These are phyloP conservation scores for Gallinago undulata DNA, from an alignment of 2,113 vertebrate species.

Conservation along the genomic window DNA sequence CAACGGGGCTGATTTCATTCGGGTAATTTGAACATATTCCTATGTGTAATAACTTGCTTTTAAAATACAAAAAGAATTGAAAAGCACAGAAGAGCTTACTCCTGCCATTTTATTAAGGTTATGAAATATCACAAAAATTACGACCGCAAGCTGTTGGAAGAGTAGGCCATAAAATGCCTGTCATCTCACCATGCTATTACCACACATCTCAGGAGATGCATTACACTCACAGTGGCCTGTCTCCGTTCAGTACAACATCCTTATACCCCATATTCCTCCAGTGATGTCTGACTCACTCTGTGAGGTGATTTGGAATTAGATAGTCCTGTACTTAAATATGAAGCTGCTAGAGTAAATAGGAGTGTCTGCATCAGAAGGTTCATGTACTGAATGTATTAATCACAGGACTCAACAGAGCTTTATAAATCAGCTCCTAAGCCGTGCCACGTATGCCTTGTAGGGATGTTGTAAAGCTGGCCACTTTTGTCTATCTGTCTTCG, in stretches of 20 bases:
- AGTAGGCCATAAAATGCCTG: background rate
- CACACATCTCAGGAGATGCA: background rate
- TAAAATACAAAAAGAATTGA: background rate
- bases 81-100: background rate
- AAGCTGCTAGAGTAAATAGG: background rate
- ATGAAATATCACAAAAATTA: slow-evolving; percentile 1
- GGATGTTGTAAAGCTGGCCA: background rate
- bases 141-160: background rate
- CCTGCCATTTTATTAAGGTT: background rate
- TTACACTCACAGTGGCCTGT: background rate
- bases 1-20: background rate
- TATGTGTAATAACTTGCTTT: background rate
- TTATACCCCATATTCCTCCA: background rate
- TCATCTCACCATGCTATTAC: background rate
- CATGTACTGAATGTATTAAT: background rate
- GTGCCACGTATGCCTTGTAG: background rate
- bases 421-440: background rate
- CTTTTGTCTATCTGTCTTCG: background rate
- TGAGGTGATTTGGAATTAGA: background rate
- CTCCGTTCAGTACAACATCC: background rate
- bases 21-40: background rate
- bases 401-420: background rate
- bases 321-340: background rate
- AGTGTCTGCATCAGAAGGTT: background rate
- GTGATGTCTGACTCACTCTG: background rate